phyloP scores from a whole-genome alignment of 2,797 vertebrate species.

The Podargus strigoides region DNA sequence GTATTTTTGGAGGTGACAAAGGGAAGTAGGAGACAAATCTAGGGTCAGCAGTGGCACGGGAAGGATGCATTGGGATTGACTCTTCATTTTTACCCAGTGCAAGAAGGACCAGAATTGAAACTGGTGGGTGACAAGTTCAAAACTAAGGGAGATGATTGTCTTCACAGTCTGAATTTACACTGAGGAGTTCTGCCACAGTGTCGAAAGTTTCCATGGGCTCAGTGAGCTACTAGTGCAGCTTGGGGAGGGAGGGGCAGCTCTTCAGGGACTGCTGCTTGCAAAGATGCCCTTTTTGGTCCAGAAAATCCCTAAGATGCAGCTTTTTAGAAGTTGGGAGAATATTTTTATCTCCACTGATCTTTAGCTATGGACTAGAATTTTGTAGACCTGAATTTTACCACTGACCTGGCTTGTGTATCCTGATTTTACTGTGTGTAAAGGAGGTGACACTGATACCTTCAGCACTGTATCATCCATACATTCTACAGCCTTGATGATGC shows the following conservation, averaged over 20 bases:
- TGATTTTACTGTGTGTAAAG: background rate
- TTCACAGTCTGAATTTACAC: background rate
- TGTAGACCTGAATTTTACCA: background rate
- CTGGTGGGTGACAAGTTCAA: background rate
- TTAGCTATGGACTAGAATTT: background rate
- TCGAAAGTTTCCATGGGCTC: background rate
- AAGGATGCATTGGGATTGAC: background rate
- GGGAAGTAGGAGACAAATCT: background rate
- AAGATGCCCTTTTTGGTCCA: constrained; percentile 24
- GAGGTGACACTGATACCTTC: background rate
- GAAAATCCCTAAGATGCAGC: background rate
- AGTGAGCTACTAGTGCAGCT: background rate
- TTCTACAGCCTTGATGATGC: background rate
- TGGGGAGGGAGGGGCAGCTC: background rate
- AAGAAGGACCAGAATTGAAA: background rate
- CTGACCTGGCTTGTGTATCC: background rate
- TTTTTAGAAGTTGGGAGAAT: background rate
- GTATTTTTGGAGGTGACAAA: background rate
- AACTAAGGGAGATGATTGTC: background rate
- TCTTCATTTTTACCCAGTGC: background rate
- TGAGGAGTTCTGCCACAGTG: background rate
- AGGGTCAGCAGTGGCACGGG: background rate
- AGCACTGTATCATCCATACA: background rate
- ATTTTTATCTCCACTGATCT: constrained; percentile 19
- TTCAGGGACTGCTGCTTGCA: background rate